Evolutionary conservation across 1,140 invertebrate species (phyloP), one percentile per base, ranked within the genome.

Genomic region (Tribolium castaneum): DNA sequence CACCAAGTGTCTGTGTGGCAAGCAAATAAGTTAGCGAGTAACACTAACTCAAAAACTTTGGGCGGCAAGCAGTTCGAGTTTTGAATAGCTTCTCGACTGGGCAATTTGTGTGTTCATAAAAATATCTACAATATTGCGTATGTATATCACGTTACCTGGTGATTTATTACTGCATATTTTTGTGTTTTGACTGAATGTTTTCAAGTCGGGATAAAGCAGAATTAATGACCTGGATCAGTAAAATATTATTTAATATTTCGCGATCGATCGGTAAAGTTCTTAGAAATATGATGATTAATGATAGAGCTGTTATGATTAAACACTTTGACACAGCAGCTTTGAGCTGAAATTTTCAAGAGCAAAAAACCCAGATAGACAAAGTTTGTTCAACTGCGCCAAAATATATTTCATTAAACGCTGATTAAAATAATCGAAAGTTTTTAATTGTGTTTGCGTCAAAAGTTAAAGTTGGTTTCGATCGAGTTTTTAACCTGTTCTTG

Each of bases 371-470:
- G 30, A 66, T 66, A 66, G 59, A 12, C 59, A n/a, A 66, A 66
- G 25, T 66, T 66, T 59, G 52, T 59, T 75, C 73, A 59, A 59
- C 52, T 75, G 62, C 56, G 25, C 35, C 59, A 35, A 45, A 75
- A 75, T 75, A 75, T 59, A 59, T 75, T 75, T 75, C 73, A 75
- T 75, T 75, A 75, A 75, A 59, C 52, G 52, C 52, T 75, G 73
- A 75, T 75, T 75, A 75, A 75, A 75, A 75, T 75, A 75, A 75
- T 75, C 56, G 73, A 75, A 75, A 75, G 73, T 75, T 75, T 75
- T 75, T 75, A 75, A 75, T 75, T 75, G 73, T 75, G 73, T 75
- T 75, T 75, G 73, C 56, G 73, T 75, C 73, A 75, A 59, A 56
- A 75, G 73, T 75, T 59, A 49, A 49, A 75, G 56, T 54, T 59